A percentile compares a stretch with the other conserved stretches of the same genome.
These are phyloP conservation scores for Drosophila helvetica DNA, from an alignment of 2,888 invertebrate genomes.

Conservation along the genomic window DNA sequence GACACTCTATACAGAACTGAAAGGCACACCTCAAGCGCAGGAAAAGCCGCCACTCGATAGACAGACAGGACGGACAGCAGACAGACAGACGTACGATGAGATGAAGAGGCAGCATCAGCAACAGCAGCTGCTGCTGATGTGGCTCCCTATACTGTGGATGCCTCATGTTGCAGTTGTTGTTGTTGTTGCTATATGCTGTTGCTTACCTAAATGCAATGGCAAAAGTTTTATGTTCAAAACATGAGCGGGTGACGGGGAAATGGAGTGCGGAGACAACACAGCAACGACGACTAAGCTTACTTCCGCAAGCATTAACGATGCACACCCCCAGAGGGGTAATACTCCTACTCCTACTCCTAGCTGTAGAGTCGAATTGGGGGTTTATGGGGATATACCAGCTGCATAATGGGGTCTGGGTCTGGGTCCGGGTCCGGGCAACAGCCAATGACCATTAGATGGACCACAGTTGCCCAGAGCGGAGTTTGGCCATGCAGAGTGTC, in stretches of 20 bases:
- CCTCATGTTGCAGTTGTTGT: conserved; percentile 31
- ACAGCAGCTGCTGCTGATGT: conserved; percentile 10
- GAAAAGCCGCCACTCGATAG: conserved; percentile 60
- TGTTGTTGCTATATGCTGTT: conserved; percentile 18
- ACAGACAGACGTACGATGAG: conserved; percentile 24
- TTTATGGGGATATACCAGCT: conserved; percentile 30
- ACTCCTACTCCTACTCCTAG: neutral
- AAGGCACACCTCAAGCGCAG: conserved; percentile 66
- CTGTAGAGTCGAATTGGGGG: neutral
- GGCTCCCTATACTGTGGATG: neutral
- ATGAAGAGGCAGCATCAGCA: conserved; percentile 23
- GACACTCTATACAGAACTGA: conserved; percentile 21
- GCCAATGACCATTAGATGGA: conserved; percentile 72
- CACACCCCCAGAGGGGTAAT: conserved; percentile 14
- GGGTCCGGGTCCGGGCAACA: conserved; percentile 50
- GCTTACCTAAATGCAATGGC: conserved; percentile 58
- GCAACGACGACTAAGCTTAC: conserved; percentile 35
- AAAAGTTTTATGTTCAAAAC: conserved; percentile 67
- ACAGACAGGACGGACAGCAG: conserved; percentile 9
- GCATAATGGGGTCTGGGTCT: conserved; percentile 66
- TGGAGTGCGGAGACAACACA: neutral
- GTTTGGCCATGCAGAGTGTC: conserved; percentile 31
- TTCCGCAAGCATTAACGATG: conserved; percentile 53
- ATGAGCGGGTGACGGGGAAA: conserved; percentile 11
- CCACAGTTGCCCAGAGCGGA: conserved; percentile 62